Evolutionary conservation across 1,140 invertebrate genomes (phyloP), one percentile per base, ranked within the genome.

Genomic region (Daktulosphaira vitifoliae): DNA sequence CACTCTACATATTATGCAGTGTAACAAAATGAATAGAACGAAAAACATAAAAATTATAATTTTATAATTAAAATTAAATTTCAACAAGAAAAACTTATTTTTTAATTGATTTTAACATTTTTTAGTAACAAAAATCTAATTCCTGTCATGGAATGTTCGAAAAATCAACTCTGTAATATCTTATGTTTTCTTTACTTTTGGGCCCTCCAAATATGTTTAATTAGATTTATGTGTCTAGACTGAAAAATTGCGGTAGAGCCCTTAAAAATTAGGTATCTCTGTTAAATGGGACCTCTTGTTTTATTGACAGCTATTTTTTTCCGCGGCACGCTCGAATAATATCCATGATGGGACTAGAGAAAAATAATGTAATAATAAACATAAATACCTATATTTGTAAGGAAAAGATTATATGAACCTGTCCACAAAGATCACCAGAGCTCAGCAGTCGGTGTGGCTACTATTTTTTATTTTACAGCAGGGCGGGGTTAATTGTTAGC

Each of bases 161-260:
- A n/a, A n/a, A n/a, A n/a, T n/a, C n/a, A n/a, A n/a, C n/a, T n/a
- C n/a, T n/a, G n/a, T n/a, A n/a, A n/a, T n/a, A n/a, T n/a, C n/a
- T n/a, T n/a, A n/a, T n/a, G n/a, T n/a, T n/a, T n/a, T n/a, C n/a
- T n/a, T n/a, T n/a, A n/a, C n/a, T n/a, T n/a, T n/a, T n/a, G n/a
- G n/a, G n/a, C n/a, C n/a, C n/a, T n/a, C n/a, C n/a, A 39, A 54
- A 16, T 25, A 59, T 39, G 56, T 62, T 62, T 62, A 62, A 62
- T 62, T 62, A 62, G 56, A 62, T 62, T 62, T 62, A 62, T 62
- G 56, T 33, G 56, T 62, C 56, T 62, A 62, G 56, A 62, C 56
- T 62, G 56, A 62, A 33, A 46, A 62, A 62, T 62, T 46, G 56
- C 56, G 56, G 56, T 62, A 23, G 56, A 62, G 56, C 13, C 56